phyloP scores from a whole-genome alignment of 2,113 vertebrate genomes.

The Pseudonaja textilis region DNA sequence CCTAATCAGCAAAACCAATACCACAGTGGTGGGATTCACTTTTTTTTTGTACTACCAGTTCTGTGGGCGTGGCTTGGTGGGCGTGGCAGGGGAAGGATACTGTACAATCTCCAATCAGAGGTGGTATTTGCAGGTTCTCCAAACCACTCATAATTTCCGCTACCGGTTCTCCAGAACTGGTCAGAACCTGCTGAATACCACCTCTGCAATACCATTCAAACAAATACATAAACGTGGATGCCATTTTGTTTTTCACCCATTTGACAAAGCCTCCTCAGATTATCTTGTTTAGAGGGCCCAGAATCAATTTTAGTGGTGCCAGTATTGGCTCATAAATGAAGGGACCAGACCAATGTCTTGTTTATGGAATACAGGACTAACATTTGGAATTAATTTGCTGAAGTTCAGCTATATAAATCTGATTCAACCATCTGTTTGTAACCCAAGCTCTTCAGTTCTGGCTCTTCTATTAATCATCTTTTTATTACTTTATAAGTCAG shows the following conservation, averaged over 20 bases:
- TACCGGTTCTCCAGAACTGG: too few species aligned
- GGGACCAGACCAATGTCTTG: neutral
- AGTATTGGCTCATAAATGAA: neutral
- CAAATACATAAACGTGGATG: neutral
- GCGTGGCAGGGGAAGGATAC: too few species aligned
- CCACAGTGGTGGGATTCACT: neutral
- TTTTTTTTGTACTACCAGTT: too few species aligned
- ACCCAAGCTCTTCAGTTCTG: conserved; percentile 3
- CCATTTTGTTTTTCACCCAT: neutral
- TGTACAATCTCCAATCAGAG: too few species aligned
- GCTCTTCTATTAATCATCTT: neutral
- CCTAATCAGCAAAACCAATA: neutral
- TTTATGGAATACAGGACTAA: neutral
- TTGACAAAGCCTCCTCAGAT: neutral
- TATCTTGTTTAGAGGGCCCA: neutral
- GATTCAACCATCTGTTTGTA: conserved; percentile 5
- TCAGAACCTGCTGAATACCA: too few species aligned
- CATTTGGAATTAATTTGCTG: neutral
- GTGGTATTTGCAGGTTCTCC: too few species aligned
- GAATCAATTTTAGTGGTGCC: neutral
- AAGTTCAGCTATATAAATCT: neutral
- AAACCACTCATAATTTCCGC: too few species aligned
- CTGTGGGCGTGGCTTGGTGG: too few species aligned
- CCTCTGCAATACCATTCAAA: neutral
- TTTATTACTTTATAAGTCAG: accelerated